Evolutionary conservation across 2,888 invertebrate genomes (phyloP), one percentile per base, ranked within the genome.

Genomic region (Choristoneura rosaceana): DNA sequence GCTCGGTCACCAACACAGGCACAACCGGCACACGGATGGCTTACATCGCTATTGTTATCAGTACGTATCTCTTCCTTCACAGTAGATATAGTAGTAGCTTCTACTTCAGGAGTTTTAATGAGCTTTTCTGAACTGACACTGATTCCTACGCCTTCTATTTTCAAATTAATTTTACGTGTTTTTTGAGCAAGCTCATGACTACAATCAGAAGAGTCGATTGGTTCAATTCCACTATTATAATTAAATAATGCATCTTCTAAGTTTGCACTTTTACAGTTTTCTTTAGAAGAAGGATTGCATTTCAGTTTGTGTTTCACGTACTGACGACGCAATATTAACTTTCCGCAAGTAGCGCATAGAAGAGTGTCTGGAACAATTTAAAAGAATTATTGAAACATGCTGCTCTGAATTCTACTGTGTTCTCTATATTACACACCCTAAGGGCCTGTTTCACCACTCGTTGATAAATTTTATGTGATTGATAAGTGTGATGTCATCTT

Each of bases 341-440:
- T 68, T 34, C 78, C 78, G 66, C 79, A 81, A 14, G 43, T 67
- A 14, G 73, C 55, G 61, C 81, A 80, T 52, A 76, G 52, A 17
- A 75, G 60, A 58, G 67, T 58, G 38, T 74, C 81, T 81, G 78
- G 15, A 79, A 77, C 59, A 70, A 73, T 34, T 9, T 2, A 34
- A 60, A 34, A 65, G 1, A 60, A 38, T 9, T 17, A 9, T 52
- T 52, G 9, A 52, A 52, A n/a, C 47, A 47, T n/a, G 3, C 4
- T n/a, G 47, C 5, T n/a, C 43, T 12, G 12, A 4, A 12, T 3
- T 12, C 12, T 43, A 43, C 12, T 43, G 3, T 38, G 7, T 38
- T 38, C 38, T 38, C 4, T 38, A 38, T 7, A 4, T 7, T 38
- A 7, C 7, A 4, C 5, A 38, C 38, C 38, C 38, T 38, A 38